phyloP scores from a whole-genome alignment of 1,140 invertebrate species.

The Pogonus chalceus region DNA sequence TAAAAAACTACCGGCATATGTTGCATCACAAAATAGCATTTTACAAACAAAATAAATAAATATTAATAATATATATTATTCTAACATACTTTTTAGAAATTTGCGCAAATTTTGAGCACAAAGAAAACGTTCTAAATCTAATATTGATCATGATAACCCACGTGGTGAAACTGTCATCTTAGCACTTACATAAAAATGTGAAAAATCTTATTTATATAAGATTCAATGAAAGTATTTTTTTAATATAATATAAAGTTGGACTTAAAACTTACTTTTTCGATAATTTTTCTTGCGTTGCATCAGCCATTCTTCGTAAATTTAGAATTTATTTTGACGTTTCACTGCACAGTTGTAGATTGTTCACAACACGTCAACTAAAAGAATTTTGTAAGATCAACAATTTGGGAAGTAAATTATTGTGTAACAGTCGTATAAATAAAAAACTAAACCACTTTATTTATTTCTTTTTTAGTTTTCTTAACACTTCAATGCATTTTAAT shows the following conservation, averaged over 20 bases:
- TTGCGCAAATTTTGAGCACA: constrained; percentile 19
- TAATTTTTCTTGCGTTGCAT: constrained; percentile 45
- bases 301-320: constrained; percentile 39
- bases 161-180: not conserved
- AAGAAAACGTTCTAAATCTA: not conserved
- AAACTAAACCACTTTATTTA: too few relatives aligned
- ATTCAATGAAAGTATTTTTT: too few relatives aligned
- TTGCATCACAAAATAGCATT: constrained; percentile 8
- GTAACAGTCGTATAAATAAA: too few relatives aligned
- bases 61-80: constrained; percentile 12
- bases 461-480: too few relatives aligned
- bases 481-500: too few relatives aligned
- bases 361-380: too few relatives aligned
- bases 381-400: too few relatives aligned
- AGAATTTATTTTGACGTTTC: constrained; percentile 14
- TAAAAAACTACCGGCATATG: not conserved
- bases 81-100: constrained; percentile 27
- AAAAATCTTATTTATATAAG: too few relatives aligned
- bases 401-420: too few relatives aligned
- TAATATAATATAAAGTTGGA: constrained; percentile 29
- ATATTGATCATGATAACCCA: constrained; percentile 1
- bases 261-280: constrained; percentile 58
- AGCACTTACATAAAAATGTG: too few relatives aligned
- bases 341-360: too few relatives aligned
- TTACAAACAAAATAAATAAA: constrained; percentile 20